Evolutionary conservation across 2,113 vertebrate genomes (phyloP).

Genomic region (Ptilorrhoa leucosticta): DNA sequence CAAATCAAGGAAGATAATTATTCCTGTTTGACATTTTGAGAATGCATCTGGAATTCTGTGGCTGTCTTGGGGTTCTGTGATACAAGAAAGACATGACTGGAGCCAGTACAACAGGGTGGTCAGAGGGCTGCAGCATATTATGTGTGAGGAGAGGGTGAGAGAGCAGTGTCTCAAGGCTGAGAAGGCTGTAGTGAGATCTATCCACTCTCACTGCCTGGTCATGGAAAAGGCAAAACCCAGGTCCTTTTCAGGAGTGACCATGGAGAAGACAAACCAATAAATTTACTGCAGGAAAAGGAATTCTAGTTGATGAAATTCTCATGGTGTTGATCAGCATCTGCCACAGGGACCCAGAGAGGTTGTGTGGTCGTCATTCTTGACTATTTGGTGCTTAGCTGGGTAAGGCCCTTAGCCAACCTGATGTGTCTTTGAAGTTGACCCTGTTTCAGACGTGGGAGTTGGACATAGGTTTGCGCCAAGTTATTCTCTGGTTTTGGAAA

Average conservation of each 20-base stretch:
- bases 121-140: background rate
- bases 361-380: background rate
- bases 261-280: background rate
- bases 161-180: background rate
- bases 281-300: background rate
- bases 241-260: background rate
- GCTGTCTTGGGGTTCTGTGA: fast-evolving
- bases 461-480: background rate
- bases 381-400: background rate
- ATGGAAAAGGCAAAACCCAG: background rate
- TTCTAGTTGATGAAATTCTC: background rate
- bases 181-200: background rate
- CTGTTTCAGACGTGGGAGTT: background rate
- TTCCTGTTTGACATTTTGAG: background rate
- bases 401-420: background rate
- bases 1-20: background rate
- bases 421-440: background rate
- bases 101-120: background rate
- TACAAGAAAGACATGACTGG: background rate
- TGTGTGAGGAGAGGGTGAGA: background rate
- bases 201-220: background rate
- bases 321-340: background rate
- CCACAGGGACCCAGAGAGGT: background rate
- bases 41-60: background rate
- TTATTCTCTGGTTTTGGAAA: background rate